Evolutionary conservation across 2,888 invertebrate species (phyloP).

Genomic region (Tricholauxania praeusta): DNA sequence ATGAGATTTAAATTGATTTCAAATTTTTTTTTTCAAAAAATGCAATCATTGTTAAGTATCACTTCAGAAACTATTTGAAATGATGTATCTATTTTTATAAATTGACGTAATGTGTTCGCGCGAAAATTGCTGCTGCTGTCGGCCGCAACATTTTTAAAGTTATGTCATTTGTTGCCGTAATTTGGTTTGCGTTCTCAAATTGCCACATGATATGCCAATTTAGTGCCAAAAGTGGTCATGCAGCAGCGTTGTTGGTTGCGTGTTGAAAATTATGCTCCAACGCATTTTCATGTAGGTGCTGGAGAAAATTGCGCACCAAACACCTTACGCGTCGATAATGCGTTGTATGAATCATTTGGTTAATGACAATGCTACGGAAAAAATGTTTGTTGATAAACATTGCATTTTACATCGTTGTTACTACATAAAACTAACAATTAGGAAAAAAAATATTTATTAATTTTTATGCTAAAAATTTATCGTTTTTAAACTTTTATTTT

Average conservation of each 20-base stretch:
- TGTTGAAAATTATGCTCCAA: background rate
- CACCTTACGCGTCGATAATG: too few species aligned
- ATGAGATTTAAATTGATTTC: conserved; percentile 11
- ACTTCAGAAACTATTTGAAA: background rate
- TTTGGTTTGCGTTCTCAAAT: conserved; percentile 3
- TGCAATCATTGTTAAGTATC: background rate
- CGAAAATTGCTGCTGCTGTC: conserved; percentile 4
- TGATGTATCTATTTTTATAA: conserved; percentile 2
- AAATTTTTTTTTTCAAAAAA: background rate
- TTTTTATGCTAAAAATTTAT: too few species aligned
- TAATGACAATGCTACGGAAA: too few species aligned
- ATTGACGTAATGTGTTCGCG: background rate
- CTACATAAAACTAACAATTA: too few species aligned
- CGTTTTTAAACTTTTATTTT: too few species aligned
- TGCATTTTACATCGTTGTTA: too few species aligned
- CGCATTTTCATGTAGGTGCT: too few species aligned
- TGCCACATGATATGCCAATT: conserved; percentile 8
- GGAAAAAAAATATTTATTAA: too few species aligned
- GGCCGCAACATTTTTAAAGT: background rate
- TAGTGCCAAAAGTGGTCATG: conserved; percentile 2
- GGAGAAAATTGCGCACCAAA: too few species aligned
- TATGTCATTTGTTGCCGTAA: conserved; percentile 4
- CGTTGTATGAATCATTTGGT: too few species aligned
- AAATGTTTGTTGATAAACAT: too few species aligned
- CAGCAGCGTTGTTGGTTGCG: conserved; percentile 2